Evolutionary conservation across 37 sponge, comb jelly and placozoan species (phyloP), one percentile per base, ranked within the genome.

Genomic region (Halisarca cf. caerulea): DNA sequence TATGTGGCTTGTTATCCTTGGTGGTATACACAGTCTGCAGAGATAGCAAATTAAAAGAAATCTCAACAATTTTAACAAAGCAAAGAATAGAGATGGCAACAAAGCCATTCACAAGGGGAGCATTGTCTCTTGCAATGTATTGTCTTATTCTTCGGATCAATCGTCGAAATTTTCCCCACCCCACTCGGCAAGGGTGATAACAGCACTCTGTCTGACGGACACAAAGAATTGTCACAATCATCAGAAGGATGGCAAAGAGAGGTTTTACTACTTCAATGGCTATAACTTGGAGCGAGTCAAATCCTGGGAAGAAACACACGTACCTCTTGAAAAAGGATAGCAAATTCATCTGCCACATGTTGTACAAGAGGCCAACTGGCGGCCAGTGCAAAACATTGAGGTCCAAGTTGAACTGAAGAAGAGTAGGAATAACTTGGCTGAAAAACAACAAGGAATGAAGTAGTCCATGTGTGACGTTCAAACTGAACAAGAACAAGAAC

Each of bases 361-460:
- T 59, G 37, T 91, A 91, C 2, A 59, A 33, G 37, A 57, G 0
- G n/a, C 47, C 69, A 27, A 42, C 14, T 27, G 59, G 59, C 2
- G 80, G 59, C 23, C 23, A 27, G 11, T 45, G 24, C 47, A 45
- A 27, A 27, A 33, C 36, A 30, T 44, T 14, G 18, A 24, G 39
- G 24, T 43, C 82, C 43, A 41, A 39, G 21, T 69, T 51, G 51
- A 71, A 39, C 55, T 27, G 23, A 5, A 83, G 4, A 30, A 69
- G 14, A 69, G 84, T 68, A 2, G 91, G 68, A 15, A 83, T 44
- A 32, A 91, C 70, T 59, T 87, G 87, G 61, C 80, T 79, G 68
- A 84, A 91, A 84, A 91, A 91, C 47, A 91, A 83, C 41, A 87
- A 84, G 2, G 84, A 83, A 21, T 91, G 82, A 45, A 91, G 79